Evolutionary conservation across 1,140 invertebrate genomes (phyloP), one percentile per base, ranked within the genome.

Genomic region (Schlechtendalia chinensis): DNA sequence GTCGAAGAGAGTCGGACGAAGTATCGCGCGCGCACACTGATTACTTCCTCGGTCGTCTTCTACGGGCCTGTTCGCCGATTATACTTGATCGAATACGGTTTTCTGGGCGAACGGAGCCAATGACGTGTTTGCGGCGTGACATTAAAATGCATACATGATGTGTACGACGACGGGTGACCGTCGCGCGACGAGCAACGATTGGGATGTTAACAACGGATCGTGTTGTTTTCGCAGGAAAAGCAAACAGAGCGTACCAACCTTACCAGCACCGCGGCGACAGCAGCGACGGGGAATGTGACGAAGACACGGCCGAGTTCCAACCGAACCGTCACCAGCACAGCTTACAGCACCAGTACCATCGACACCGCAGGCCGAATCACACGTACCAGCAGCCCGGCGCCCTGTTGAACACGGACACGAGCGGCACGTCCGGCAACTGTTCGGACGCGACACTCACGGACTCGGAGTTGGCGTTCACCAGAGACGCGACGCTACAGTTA

Each of bases 381-480:
- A 84, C 84, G 61, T 83, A 84, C 17, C 85, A 85, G 79, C 84
- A 85, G 61, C 87, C 88, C 83, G 88, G 87, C 84, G 91, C 91
- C 54, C 88, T 92, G 61, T n/a, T 79, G 24, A 79, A 58, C 16
- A 91, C 91, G 83, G 91, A 93, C 86, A 92, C 91, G 82, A 91
- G 92, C 0, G 77, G 67, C 0, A 91, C 91, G 56, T 92, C 91
- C 19, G 92, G 92, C 83, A 92, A 93, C 90, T 91, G 90, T 24
- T 93, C 91, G 58, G 92, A 93, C 90, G 92, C 92, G 22, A 93
- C 92, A 1, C 88, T 93, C 81, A 93, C 92, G 11, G 92, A 93
- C 85, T 93, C 91, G 14, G 92, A 94, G 85, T 87, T 93, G 82
- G 91, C 92, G 82, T 88, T 93, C 82, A 91, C 92, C 65, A 89